These are phyloP conservation scores for Osmerus mordax DNA, from an alignment of 2,113 vertebrate genomes.

Conservation along the genomic window DNA sequence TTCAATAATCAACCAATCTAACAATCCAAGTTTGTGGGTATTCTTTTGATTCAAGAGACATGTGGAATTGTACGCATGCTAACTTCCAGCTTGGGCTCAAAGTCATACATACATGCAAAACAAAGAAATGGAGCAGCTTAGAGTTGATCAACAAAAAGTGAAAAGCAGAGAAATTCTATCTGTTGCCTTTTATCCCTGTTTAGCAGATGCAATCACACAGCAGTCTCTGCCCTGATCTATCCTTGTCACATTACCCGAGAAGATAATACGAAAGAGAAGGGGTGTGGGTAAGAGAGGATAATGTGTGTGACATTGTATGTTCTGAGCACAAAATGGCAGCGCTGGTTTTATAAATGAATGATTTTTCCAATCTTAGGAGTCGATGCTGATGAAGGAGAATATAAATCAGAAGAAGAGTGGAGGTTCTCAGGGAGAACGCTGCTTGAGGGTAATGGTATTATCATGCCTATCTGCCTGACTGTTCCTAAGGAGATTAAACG, in stretches of 20 bases:
- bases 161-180: slow-evolving; percentile 48
- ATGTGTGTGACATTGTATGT: slow-evolving; percentile 47
- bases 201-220: slow-evolving; percentile 57
- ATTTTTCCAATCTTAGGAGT: slow-evolving; percentile 60
- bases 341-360: slow-evolving; percentile 61
- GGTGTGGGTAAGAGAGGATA: slow-evolving; percentile 4
- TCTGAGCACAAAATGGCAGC: slow-evolving; percentile 45
- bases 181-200: slow-evolving; percentile 53
- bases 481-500: slow-evolving; percentile 69
- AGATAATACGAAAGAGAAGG: slow-evolving; percentile 29
- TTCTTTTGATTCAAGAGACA: too few species aligned
- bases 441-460: slow-evolving; percentile 63
- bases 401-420: slow-evolving; percentile 62
- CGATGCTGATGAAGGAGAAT: slow-evolving; percentile 61
- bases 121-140: slow-evolving; percentile 24
- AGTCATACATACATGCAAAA: slow-evolving; percentile 20
- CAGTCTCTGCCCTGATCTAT: slow-evolving; percentile 50
- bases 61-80: too few species aligned
- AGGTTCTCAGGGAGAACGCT: slow-evolving; percentile 44
- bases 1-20: too few species aligned
- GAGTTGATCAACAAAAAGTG: slow-evolving; percentile 56
- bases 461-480: slow-evolving; percentile 55
- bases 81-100: slow-evolving; percentile 1
- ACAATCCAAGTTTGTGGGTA: too few species aligned
- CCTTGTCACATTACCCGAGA: slow-evolving; percentile 50